Evolutionary conservation across 2,797 vertebrate species (phyloP).

Genomic region (Lerista edwardsae): DNA sequence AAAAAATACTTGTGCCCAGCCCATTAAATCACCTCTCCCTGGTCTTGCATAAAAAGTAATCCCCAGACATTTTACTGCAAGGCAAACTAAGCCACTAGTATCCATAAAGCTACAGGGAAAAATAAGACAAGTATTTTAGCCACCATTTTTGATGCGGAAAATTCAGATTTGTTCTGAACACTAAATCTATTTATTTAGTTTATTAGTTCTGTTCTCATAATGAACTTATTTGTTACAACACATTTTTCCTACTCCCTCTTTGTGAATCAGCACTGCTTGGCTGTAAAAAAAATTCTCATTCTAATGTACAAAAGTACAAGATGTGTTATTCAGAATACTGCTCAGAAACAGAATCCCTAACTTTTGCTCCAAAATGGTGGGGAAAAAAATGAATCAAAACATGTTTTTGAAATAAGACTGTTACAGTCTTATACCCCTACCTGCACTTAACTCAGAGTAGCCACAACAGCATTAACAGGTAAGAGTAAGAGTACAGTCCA

Average conservation of each 20-base stretch:
- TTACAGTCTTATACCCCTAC: not conserved
- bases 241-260: not conserved
- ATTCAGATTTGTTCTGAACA: constrained; percentile 19
- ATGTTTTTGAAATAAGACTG: constrained; percentile 40
- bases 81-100: not conserved
- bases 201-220: not conserved
- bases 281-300: not conserved
- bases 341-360: constrained; percentile 27
- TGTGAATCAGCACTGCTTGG: not conserved
- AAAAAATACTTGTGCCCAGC: constrained; percentile 31
- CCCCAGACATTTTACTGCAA: constrained; percentile 55
- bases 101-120: constrained; percentile 11
- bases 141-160: not conserved
- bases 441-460: not conserved
- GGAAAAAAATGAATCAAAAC: constrained; percentile 45
- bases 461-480: not conserved
- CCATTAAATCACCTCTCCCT: constrained; percentile 56
- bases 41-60: constrained; percentile 54
- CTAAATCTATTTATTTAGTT: not conserved
- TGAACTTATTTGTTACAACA: not conserved
- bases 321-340: constrained; percentile 28
- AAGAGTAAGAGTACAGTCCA: not conserved
- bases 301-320: not conserved
- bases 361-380: constrained; percentile 27
- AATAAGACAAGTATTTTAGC: constrained; percentile 1